These are phyloP conservation scores for Sebastiscus albofasciatus DNA, from an alignment of 2,797 vertebrate species.

Conservation along the genomic window DNA sequence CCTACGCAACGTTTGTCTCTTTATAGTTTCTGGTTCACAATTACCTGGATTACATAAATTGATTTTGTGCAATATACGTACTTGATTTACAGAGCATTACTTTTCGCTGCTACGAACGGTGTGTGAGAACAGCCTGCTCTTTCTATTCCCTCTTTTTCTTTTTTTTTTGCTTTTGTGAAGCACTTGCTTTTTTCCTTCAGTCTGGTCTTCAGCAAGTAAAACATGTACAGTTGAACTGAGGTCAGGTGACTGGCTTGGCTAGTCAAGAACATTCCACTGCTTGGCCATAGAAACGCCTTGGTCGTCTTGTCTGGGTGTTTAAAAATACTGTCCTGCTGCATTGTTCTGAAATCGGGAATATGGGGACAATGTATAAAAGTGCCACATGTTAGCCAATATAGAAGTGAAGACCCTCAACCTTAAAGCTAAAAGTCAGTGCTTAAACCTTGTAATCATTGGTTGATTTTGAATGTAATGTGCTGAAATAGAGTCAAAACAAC, in stretches of 20 bases:
- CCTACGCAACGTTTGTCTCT: no score
- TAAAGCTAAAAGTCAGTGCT: not conserved
- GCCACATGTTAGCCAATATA: not conserved
- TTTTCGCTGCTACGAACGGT: rapidly evolving
- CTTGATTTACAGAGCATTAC: no score
- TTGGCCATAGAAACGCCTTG: slow-evolving; percentile 7
- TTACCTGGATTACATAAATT: no score
- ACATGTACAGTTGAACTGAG: slow-evolving; percentile 12
- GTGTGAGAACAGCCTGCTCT: not conserved
- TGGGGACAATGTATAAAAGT: not conserved
- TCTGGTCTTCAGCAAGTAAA: not conserved
- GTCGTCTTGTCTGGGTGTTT: not conserved
- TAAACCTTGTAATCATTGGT: not conserved
- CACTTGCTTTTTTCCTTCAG: not conserved
- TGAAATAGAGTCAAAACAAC: not conserved
- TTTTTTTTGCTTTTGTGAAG: not conserved
- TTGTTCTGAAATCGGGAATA: not conserved
- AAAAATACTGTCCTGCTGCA: not conserved
- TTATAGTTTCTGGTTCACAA: no score
- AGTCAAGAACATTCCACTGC: slow-evolving; percentile 14
- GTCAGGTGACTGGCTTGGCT: slow-evolving; percentile 14
- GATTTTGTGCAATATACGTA: no score
- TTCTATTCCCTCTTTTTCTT: not conserved
- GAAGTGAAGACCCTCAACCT: not conserved
- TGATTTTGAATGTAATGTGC: not conserved